Conservation (phyloP, 2,888 invertebrate genomes). For the Ochropleura leucogaster region DNA sequence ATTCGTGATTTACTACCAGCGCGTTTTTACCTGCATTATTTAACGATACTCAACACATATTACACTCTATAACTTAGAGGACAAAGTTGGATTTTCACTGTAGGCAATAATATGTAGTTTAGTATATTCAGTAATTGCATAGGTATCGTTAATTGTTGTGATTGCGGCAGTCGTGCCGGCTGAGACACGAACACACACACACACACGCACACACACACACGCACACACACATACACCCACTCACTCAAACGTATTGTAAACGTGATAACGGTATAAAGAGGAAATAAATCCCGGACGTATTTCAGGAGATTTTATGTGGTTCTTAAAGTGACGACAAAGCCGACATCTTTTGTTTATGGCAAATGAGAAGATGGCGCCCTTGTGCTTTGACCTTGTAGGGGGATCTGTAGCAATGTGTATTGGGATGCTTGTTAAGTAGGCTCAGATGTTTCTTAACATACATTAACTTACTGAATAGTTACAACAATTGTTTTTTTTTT, state of each 20-base stretch:
- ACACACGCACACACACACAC: slow-evolving; percentile 7
- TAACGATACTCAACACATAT: slow-evolving; percentile 55
- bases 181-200: slow-evolving; percentile 31
- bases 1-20: slow-evolving; percentile 81
- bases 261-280: neutral
- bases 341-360: slow-evolving; percentile 26
- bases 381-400: neutral
- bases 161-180: slow-evolving; percentile 52
- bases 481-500: neutral
- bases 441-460: neutral
- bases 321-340: slow-evolving; percentile 34
- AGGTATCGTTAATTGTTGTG: slow-evolving; percentile 67
- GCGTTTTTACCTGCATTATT: slow-evolving; percentile 81
- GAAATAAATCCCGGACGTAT: slow-evolving; percentile 16
- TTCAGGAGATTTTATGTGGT: slow-evolving; percentile 40
- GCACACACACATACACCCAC: slow-evolving; percentile 1
- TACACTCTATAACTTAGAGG: slow-evolving; percentile 38
- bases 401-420: too few relatives aligned
- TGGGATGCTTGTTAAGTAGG: neutral
- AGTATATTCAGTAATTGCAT: slow-evolving; percentile 64
- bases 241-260: neutral
- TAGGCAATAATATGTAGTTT: slow-evolving; percentile 46
- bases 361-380: slow-evolving; percentile 2
- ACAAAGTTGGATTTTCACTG: slow-evolving; percentile 55
- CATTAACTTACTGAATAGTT: neutral